Conservation (phyloP, 2,888 invertebrate genomes). For the Drosophila bunnanda region DNA sequence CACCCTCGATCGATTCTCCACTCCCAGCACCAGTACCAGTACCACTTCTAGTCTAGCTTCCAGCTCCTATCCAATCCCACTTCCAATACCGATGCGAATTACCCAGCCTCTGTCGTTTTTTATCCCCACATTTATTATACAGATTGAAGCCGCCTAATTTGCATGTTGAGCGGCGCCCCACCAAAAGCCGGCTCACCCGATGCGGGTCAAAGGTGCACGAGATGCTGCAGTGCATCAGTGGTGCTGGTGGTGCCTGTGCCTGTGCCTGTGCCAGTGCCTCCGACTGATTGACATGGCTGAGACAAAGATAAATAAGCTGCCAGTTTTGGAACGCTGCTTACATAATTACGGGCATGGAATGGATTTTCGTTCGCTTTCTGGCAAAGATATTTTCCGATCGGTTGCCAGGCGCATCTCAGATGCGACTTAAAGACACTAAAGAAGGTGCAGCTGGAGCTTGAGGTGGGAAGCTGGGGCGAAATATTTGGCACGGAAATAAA, state of each 20-base stretch:
- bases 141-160: conserved; percentile 59
- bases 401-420: conserved; percentile 71
- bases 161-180: conserved; percentile 53
- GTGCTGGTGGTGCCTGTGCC: conserved; percentile 38
- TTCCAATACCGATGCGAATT: conserved; percentile 43
- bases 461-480: conserved; percentile 59
- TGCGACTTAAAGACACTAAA: conserved; percentile 52
- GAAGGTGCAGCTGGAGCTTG: conserved; percentile 65
- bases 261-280: conserved; percentile 24
- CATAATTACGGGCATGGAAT: conserved; percentile 64
- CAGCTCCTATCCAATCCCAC: conserved; percentile 38
- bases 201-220: conserved; percentile 70
- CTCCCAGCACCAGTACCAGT: conserved; percentile 44
- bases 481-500: conserved; percentile 59
- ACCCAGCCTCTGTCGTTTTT: conserved; percentile 31
- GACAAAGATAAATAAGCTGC: conserved; percentile 79
- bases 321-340: conserved; percentile 77
- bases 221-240: conserved; percentile 71
- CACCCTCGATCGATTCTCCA: conserved; percentile 34
- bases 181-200: conserved; percentile 41
- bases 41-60: conserved; percentile 21
- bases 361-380: conserved; percentile 44
- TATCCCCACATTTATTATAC: conserved; percentile 50
- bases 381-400: conserved; percentile 30
- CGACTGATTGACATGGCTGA: conserved; percentile 74